Evolutionary conservation across 2,113 vertebrate genomes (phyloP), one percentile per base, ranked within the genome.

Genomic region (Paramormyrops kingsleyae): DNA sequence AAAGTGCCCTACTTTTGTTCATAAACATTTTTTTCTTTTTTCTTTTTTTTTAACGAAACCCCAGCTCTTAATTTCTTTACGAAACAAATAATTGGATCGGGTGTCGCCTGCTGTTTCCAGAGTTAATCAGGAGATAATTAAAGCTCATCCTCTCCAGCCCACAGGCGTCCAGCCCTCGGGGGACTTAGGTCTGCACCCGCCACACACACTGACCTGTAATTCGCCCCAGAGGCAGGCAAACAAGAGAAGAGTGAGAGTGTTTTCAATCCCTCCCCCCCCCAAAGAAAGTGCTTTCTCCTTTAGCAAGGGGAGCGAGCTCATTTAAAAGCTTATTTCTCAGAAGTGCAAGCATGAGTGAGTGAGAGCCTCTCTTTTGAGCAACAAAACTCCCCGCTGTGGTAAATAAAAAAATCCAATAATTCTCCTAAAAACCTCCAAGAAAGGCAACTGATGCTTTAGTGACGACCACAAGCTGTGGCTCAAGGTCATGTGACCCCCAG

Each of bases 71-170:
- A 80, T 80, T 80, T 80, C 74, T 42, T 80, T 80, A 39, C 35
- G 35, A 42, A 42, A 80, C 15, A 42, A 19, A 17, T 80, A 80
- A 80, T 80, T 80, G 74, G 74, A 80, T 80, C 4, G 35, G 5
- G 74, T 80, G 35, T 80, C n/a, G 15, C 74, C 74, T 80, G 74
- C 74, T 80, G 74, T 80, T 80, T 80, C 31, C 74, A 80, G 74
- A 80, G 74, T 80, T 80, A 80, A 80, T 80, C 74, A 80, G 74
- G 35, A 80, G 74, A 80, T 80, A 80, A 80, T 80, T 80, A 80
- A 42, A 80, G 35, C 15, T 19, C 35, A 39, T 42, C 74, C 15
- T 39, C 5, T 0, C 1, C 74, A 19, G 13, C 74, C 35, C 35
- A 19, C 74, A 19, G 15, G 74, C 39, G 0, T 19, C 74, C 74